Conservation (phyloP, 1,140 invertebrate species). For the Venustaconcha ellipsiformis region DNA sequence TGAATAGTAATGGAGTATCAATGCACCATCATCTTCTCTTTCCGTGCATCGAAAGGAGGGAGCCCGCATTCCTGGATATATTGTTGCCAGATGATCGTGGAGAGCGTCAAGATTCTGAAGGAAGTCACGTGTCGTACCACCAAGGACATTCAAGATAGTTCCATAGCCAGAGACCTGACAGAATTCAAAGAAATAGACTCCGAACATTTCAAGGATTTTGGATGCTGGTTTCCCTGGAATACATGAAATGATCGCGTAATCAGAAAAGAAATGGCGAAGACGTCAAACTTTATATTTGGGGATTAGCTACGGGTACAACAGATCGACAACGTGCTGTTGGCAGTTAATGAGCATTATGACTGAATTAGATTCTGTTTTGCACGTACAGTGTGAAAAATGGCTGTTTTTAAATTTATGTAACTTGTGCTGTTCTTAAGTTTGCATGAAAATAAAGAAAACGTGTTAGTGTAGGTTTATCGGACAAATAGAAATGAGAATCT, state of each 20-base stretch:
- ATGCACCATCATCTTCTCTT: conserved; percentile 72
- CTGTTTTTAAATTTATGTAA: neutral
- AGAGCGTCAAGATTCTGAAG: conserved; percentile 66
- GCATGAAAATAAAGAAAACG: too few species aligned
- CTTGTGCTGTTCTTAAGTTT: neutral
- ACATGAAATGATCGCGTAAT: neutral
- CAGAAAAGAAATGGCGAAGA: neutral
- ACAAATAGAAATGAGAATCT: too few species aligned
- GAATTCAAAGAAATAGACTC: conserved; percentile 78
- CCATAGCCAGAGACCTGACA: conserved; percentile 67
- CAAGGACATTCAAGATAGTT: conserved; percentile 64
- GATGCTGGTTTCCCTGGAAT: conserved; percentile 87
- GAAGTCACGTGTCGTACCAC: conserved; percentile 62
- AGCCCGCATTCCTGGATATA: conserved; percentile 68
- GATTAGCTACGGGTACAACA: neutral
- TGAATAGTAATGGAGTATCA: conserved; percentile 69
- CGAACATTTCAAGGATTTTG: conserved; percentile 91
- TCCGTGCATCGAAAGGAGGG: conserved; percentile 69
- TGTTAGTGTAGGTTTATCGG: too few species aligned
- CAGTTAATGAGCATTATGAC: neutral
- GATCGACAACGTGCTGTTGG: neutral
- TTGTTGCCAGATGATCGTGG: conserved; percentile 67
- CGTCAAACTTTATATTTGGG: too few species aligned
- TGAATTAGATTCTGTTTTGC: neutral
- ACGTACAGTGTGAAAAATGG: neutral